Evolutionary conservation across 2,113 vertebrate genomes (phyloP), one percentile per base, ranked within the genome.

Genomic region (Mirounga angustirostris): DNA sequence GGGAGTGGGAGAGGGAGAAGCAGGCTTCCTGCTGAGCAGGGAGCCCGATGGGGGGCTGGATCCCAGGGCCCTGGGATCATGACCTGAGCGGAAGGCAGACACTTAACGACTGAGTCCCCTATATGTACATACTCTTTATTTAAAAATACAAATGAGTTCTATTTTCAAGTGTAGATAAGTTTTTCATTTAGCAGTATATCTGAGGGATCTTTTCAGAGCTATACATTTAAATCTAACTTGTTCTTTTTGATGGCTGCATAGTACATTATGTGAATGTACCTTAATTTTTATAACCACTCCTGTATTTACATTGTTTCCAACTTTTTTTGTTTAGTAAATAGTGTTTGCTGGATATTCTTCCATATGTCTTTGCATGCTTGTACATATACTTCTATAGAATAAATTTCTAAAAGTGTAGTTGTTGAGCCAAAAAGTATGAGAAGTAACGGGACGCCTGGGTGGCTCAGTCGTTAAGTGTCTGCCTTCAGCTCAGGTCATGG

Each of bases 311-410:
- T 76, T 63, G 13, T 91, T 59, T 80, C 24, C 13, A 63, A 2
- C 9, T 16, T 84, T 80, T 80, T 91, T 92, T 67, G 40, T 97
- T 95, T 93, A 90, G n/a, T 82, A 54, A 92, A 73, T 24, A 40
- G 1, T 73, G 16, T 94, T 94, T 86, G 12, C 7, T 87, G 15
- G 22, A 21, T 90, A 90, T 73, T 98, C 26, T 93, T 89, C 28
- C 21, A 74, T 91, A 21, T 89, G 46, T 80, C 5, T 92, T 92
- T 95, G 14, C 11, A 22, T 94, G 63, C 46, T 73, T 93, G 7
- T 81, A 50, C n/a, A 78, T 56, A 4, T 91, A 61, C 58, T 50
- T 86, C 58, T 91, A 1, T 91, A 93, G 36, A 22, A 73, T 94
- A 69, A 52, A 84, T 89, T 91, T 91, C 56, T 84, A 36, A 67